Conservation (phyloP, 2,888 invertebrate species). For the Euplexia lucipara region DNA sequence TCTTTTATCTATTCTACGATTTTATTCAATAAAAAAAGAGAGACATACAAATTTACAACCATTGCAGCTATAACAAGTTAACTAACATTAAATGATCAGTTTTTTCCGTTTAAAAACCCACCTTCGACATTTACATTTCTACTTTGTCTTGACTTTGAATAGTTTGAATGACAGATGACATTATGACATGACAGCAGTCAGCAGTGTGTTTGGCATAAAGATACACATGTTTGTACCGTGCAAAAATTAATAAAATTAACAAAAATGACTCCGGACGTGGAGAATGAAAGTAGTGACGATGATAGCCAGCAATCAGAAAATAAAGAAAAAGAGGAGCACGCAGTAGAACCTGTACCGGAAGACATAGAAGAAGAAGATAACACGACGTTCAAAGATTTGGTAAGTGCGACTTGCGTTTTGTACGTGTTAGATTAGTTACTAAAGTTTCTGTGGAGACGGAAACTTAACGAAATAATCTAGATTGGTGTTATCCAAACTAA, state of each 20-base stretch:
- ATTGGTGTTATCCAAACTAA: not conserved
- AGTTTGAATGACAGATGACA: too few species aligned
- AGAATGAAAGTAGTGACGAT: constrained; percentile 75
- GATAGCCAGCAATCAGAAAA: constrained; percentile 70
- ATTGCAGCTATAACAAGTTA: too few species aligned
- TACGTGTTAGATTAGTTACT: too few species aligned
- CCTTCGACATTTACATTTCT: not conserved
- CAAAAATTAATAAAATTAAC: constrained; percentile 1
- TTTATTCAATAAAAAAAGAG: too few species aligned
- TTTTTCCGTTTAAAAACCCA: too few species aligned
- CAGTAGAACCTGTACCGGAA: constrained; percentile 61
- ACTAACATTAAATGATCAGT: too few species aligned
- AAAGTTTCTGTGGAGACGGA: too few species aligned
- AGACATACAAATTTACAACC: too few species aligned
- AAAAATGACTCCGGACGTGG: constrained; percentile 80
- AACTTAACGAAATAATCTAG: not conserved
- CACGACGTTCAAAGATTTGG: constrained; percentile 88
- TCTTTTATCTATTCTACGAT: too few species aligned
- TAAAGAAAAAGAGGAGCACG: constrained; percentile 62
- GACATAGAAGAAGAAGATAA: constrained; percentile 78
- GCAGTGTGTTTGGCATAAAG: constrained; percentile 10
- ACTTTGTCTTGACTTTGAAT: too few species aligned
- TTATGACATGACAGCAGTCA: constrained; percentile 3
- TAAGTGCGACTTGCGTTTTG: constrained; percentile 63
- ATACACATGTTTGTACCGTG: constrained; percentile 51